Percentiles rank a stretch among this genome's conserved stretches.
phyloP scores from a whole-genome alignment of 2,888 invertebrate species.

The Parelbella ahira region DNA sequence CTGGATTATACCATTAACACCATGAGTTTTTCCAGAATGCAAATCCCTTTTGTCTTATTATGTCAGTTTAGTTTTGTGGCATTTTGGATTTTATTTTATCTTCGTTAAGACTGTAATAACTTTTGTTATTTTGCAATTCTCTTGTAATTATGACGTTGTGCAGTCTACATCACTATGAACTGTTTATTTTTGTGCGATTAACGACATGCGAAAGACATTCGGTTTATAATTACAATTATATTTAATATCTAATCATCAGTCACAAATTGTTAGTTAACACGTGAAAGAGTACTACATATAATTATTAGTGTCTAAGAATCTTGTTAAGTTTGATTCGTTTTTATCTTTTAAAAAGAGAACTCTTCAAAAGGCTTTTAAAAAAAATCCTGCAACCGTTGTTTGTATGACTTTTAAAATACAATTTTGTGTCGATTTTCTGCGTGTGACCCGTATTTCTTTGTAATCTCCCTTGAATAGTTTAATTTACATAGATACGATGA shows the following conservation, averaged over 20 bases:
- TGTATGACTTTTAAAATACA: too few species aligned
- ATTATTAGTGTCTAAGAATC: constrained; percentile 1
- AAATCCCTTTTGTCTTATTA: too few species aligned
- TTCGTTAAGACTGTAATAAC: constrained; percentile 52
- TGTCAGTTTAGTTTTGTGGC: constrained; percentile 34
- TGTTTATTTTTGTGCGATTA: constrained; percentile 7
- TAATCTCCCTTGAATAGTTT: background rate
- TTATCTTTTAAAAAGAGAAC: background rate
- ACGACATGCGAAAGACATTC: constrained; percentile 21
- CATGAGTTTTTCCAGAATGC: too few species aligned
- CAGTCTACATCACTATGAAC: constrained; percentile 5
- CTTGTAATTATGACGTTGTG: constrained; percentile 5
- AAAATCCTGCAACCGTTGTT: too few species aligned
- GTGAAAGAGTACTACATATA: too few species aligned
- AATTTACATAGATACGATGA: background rate
- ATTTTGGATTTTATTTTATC: constrained; percentile 36
- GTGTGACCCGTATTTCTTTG: background rate
- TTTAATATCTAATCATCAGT: too few species aligned
- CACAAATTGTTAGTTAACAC: too few species aligned
- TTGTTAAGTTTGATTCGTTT: constrained; percentile 8
- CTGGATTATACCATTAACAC: too few species aligned
- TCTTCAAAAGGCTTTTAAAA: too few species aligned
- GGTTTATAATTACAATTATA: constrained; percentile 6
- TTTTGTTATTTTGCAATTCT: constrained; percentile 1
- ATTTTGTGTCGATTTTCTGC: too few species aligned